Evolutionary conservation across 2,888 invertebrate species (phyloP).

Genomic region (Emmelina monodactyla): DNA sequence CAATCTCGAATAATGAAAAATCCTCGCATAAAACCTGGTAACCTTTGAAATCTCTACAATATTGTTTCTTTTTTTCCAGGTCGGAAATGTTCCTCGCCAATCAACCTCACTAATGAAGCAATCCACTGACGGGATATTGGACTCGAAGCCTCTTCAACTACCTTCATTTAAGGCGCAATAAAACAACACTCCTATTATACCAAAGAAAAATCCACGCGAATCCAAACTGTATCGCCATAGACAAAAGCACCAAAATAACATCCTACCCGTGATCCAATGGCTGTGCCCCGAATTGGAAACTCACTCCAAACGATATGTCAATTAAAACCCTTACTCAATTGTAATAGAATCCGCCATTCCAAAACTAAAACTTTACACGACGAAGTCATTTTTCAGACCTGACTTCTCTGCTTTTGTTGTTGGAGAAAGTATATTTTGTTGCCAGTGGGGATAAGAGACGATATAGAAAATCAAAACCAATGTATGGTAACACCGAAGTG

Average conservation of each 20-base stretch:
- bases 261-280: slow-evolving; percentile 38
- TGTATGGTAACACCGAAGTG: slow-evolving; percentile 51
- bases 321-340: slow-evolving; percentile 41
- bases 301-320: slow-evolving; percentile 51
- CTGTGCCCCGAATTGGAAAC: slow-evolving; percentile 37
- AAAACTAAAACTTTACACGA: slow-evolving; percentile 44
- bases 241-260: slow-evolving; percentile 25
- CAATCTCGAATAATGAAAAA: too few relatives aligned
- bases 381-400: slow-evolving; percentile 51
- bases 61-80: slow-evolving; percentile 42
- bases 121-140: slow-evolving; percentile 58
- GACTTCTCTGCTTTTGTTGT: slow-evolving; percentile 26
- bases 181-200: slow-evolving; percentile 37
- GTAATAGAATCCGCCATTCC: slow-evolving; percentile 40
- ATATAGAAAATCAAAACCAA: slow-evolving; percentile 36
- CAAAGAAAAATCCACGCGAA: slow-evolving; percentile 23
- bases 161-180: slow-evolving; percentile 42
- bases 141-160: slow-evolving; percentile 43
- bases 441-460: slow-evolving; percentile 1
- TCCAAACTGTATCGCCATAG: slow-evolving; percentile 29
- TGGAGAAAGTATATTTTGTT: slow-evolving; percentile 12
- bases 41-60: too few relatives aligned
- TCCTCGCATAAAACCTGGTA: too few relatives aligned
- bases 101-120: slow-evolving; percentile 58
- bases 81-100: slow-evolving; percentile 43